Evolutionary conservation across 2,113 vertebrate species (phyloP), one percentile per base, ranked within the genome.

Genomic region (Cisticola juncidis): DNA sequence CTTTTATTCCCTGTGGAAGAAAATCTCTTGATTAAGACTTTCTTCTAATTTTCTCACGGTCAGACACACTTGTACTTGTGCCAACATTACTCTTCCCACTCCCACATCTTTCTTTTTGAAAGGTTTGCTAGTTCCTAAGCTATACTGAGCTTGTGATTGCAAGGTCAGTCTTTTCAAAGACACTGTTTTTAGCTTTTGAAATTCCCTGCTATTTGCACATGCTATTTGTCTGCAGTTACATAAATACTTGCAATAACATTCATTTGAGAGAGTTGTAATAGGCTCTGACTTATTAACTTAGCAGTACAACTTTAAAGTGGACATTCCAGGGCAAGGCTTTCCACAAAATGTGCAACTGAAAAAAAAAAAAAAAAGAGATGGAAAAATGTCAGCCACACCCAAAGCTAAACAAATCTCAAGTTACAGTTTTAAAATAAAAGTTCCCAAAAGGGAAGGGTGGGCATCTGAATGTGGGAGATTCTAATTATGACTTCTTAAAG

Each of bases 361-460:
- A 58, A 79, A 66, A 68, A 81, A 69, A 65, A 66, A 33, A 65
- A 31, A 42, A 6, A 31, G 16, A 38, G 4, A 45, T 6, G 79
- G 86, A 68, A 87, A 80, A 94, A 93, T 91, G 71, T 92, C 88
- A 95, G 76, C 93, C 93, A 92, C 85, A 80, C 85, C 92, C 85
- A 93, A 81, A 94, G 45, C 92, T 86, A 90, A 94, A 73, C 74
- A 82, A 88, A 61, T 83, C 45, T 86, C 77, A 65, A 90, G 76
- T 94, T 65, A 68, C 85, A 64, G 14, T 86, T 94, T 88, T 94
- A 94, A 84, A 93, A 64, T 88, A 86, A 86, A 92, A 94, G 90
- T 83, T 95, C 74, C 53, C 56, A 62, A 83, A 58, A 53, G 60
- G 51, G 38, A 90, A 83, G 47, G 28, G 22, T 80, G 74, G 48